Evolutionary conservation across 2,797 vertebrate genomes (phyloP).

Genomic region (Liparis tanakae): DNA sequence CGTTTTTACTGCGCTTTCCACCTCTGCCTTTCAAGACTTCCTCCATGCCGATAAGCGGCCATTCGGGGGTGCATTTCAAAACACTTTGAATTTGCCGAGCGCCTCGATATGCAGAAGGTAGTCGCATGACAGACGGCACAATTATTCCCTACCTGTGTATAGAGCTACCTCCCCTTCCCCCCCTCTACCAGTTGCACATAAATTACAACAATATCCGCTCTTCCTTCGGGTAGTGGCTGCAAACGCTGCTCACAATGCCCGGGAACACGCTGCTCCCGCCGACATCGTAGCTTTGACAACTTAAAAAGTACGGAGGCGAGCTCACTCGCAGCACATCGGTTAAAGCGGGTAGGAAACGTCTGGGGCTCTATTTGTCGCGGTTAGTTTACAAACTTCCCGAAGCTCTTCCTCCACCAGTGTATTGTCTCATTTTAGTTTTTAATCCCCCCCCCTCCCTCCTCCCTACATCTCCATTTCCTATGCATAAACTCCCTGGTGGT

Average conservation of each 20-base stretch:
- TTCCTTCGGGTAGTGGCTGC: slow-evolving; percentile 25
- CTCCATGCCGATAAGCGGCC: slow-evolving; percentile 67
- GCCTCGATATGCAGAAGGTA: slow-evolving; percentile 42
- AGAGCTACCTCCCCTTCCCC: slow-evolving; percentile 17
- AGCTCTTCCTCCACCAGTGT: slow-evolving; percentile 26
- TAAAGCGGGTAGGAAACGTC: slow-evolving; percentile 41
- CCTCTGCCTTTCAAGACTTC: slow-evolving; percentile 67
- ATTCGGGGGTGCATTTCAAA: slow-evolving; percentile 62
- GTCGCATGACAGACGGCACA: slow-evolving; percentile 62
- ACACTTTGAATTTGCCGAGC: slow-evolving; percentile 50
- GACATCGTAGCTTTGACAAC: slow-evolving; percentile 45
- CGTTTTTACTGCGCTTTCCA: slow-evolving; percentile 62
- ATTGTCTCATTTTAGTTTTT: slow-evolving; percentile 30
- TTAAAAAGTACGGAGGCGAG: slow-evolving; percentile 50
- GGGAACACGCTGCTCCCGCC: slow-evolving; percentile 43
- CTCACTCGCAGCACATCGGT: slow-evolving; percentile 54
- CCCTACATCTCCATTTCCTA: slow-evolving; percentile 41
- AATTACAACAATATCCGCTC: slow-evolving; percentile 44
- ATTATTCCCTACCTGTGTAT: slow-evolving; percentile 60
- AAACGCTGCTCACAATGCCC: slow-evolving; percentile 37
- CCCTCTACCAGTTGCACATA: slow-evolving; percentile 25
- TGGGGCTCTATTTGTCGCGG: slow-evolving; percentile 31
- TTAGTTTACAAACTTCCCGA: slow-evolving; percentile 51
- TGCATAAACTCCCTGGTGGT: slow-evolving; percentile 59
- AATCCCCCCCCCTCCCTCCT: slow-evolving; percentile 6